A percentile compares a stretch with the other conserved stretches of the same genome.
Conservation (phyloP, 2,888 invertebrate genomes). For the Pollenia angustigena region DNA sequence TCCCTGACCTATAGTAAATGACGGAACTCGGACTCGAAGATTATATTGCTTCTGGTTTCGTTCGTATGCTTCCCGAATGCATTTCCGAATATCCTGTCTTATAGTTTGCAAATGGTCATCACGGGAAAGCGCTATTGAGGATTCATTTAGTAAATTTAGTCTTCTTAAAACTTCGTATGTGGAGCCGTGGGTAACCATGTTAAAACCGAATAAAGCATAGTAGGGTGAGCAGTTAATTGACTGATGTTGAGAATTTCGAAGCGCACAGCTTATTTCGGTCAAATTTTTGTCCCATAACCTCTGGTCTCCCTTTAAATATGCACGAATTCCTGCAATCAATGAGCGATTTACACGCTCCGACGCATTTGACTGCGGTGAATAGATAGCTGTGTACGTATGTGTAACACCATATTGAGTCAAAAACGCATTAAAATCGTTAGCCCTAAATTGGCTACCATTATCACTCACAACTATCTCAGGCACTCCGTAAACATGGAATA, state of each 20-base stretch:
- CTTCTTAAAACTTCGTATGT: neutral
- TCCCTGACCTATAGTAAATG: no score
- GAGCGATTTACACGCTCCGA: neutral
- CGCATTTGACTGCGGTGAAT: neutral
- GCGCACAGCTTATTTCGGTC: neutral
- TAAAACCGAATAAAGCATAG: neutral
- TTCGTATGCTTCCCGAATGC: neutral
- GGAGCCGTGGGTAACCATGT: neutral
- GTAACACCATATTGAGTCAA: neutral
- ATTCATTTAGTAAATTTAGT: neutral
- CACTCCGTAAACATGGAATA: constrained; percentile 5
- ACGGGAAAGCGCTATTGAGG: neutral
- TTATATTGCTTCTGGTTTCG: neutral
- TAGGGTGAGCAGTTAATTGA: neutral
- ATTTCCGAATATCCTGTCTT: neutral
- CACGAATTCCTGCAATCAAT: neutral
- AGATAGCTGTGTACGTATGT: neutral
- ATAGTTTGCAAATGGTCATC: neutral
- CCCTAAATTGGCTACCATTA: neutral
- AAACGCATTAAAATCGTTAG: neutral
- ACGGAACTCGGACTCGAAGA: neutral
- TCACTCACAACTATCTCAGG: constrained; percentile 6
- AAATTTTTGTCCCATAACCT: neutral
- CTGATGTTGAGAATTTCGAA: neutral
- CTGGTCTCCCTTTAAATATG: neutral